Evolutionary conservation across 2,797 vertebrate genomes (phyloP).

Genomic region (Pelobates cultripes): DNA sequence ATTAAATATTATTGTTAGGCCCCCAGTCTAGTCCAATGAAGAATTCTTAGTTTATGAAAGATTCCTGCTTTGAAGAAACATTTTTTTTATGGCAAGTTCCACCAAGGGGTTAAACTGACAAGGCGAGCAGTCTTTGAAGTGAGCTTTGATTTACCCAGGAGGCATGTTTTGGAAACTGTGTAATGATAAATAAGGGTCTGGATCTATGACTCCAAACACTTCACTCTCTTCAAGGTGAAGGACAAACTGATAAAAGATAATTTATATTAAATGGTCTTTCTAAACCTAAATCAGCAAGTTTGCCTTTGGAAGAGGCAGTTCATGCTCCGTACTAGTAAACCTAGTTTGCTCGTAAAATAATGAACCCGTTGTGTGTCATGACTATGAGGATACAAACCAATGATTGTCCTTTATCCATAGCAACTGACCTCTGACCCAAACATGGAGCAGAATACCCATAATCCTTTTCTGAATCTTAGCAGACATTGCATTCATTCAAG

Average conservation of each 20-base stretch:
- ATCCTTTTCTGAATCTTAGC: not conserved
- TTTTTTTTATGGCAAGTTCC: not conserved
- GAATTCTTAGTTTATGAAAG: not conserved
- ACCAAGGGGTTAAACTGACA: not conserved
- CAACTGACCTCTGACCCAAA: not conserved
- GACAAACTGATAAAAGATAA: constrained; percentile 34
- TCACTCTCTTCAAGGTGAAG: constrained; percentile 22
- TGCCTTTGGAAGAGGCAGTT: not conserved
- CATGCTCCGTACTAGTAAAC: not conserved
- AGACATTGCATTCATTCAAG: not conserved
- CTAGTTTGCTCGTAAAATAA: not conserved
- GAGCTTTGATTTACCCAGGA: constrained; percentile 15
- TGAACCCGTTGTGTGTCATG: not conserved
- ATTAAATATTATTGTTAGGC: no score
- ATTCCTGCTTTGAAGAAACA: not conserved
- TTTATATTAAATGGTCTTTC: constrained; percentile 16
- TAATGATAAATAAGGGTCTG: constrained; percentile 23
- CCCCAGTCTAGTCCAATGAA: no score
- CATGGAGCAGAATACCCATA: not conserved
- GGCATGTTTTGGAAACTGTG: constrained; percentile 15
- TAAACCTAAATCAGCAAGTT: not conserved
- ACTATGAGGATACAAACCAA: not conserved
- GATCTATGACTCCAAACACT: constrained; percentile 6
- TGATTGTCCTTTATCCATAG: not conserved
- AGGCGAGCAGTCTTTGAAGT: constrained; percentile 12